Percentiles rank a stretch among this genome's conserved stretches.
Evolutionary conservation across 2,888 invertebrate genomes (phyloP).

Genomic region (Lagria hirta): DNA sequence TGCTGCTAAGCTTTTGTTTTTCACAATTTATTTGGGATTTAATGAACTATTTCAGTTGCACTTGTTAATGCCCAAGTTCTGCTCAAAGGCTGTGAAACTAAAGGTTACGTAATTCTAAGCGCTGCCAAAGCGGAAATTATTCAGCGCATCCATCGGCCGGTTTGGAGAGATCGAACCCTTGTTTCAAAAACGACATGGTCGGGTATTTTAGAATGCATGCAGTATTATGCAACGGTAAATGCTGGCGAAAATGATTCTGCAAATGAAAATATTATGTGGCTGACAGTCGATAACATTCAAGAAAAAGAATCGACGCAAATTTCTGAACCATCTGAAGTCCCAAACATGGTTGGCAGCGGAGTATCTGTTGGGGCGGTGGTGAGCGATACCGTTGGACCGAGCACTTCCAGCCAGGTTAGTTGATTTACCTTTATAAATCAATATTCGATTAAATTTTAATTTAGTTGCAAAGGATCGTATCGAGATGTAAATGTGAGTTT

Average conservation of each 20-base stretch:
- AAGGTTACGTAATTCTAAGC: conserved; percentile 95
- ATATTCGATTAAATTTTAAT: conserved; percentile 1
- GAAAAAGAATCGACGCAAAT: conserved; percentile 78
- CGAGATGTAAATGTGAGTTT: conserved; percentile 96
- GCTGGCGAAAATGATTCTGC: conserved; percentile 69
- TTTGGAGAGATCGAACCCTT: conserved; percentile 82
- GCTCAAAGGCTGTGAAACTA: conserved; percentile 93
- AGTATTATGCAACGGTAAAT: conserved; percentile 98
- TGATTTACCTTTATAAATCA: background rate
- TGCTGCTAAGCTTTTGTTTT: too few species aligned
- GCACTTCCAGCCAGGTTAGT: conserved; percentile 58
- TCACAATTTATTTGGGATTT: too few species aligned
- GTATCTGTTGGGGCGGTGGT: conserved; percentile 97
- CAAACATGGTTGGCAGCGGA: conserved; percentile 88
- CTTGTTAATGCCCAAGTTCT: conserved; percentile 92
- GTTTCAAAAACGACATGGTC: conserved; percentile 96
- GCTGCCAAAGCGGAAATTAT: conserved; percentile 95
- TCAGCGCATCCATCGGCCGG: conserved; percentile 84
- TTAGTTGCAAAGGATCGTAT: conserved; percentile 93
- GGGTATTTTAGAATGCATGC: conserved; percentile 94
- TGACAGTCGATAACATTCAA: conserved; percentile 91
- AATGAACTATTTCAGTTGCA: conserved; percentile 63
- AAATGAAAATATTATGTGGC: conserved; percentile 90
- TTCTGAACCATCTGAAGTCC: conserved; percentile 79
- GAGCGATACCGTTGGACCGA: conserved; percentile 84